Evolutionary conservation across 1,140 invertebrate species (phyloP).

Genomic region (Phymastichus coffea): DNA sequence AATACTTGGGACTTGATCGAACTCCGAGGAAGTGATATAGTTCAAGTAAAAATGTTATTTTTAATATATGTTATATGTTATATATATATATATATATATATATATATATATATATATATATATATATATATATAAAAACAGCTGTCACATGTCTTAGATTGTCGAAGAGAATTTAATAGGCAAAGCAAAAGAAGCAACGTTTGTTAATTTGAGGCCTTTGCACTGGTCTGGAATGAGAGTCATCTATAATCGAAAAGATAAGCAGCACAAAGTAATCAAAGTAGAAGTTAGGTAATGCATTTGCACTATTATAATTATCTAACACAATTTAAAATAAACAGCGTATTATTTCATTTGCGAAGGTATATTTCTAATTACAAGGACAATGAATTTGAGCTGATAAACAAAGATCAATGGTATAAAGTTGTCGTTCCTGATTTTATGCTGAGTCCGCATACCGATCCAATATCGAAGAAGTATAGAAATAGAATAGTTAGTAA

Average conservation of each 20-base stretch:
- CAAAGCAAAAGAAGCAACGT: constrained; percentile 12
- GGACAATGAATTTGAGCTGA: constrained; percentile 43
- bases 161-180: constrained; percentile 29
- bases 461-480: constrained; percentile 31
- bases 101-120: too few species aligned
- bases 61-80: too few species aligned
- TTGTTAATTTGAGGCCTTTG: constrained; percentile 25
- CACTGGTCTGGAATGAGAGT: constrained; percentile 52
- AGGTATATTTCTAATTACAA: too few species aligned
- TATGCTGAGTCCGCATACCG: constrained; percentile 62
- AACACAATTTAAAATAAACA: too few species aligned
- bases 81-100: too few species aligned
- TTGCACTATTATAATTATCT: too few species aligned
- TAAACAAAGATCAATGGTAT: constrained; percentile 61
- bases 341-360: too few species aligned
- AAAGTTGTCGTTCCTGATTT: constrained; percentile 64
- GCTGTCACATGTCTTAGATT: constrained; percentile 15
- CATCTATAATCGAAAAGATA: constrained; percentile 49
- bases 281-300: constrained; percentile 40
- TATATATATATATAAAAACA: too few species aligned
- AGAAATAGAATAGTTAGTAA: constrained; percentile 35
- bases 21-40: constrained; percentile 63
- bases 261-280: constrained; percentile 18
- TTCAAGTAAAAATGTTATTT: too few species aligned
- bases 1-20: constrained; percentile 69